A percentile compares a stretch with the other conserved stretches of the same genome.
phyloP scores from a whole-genome alignment of 2,113 vertebrate genomes.

The Aramus guarauna region DNA sequence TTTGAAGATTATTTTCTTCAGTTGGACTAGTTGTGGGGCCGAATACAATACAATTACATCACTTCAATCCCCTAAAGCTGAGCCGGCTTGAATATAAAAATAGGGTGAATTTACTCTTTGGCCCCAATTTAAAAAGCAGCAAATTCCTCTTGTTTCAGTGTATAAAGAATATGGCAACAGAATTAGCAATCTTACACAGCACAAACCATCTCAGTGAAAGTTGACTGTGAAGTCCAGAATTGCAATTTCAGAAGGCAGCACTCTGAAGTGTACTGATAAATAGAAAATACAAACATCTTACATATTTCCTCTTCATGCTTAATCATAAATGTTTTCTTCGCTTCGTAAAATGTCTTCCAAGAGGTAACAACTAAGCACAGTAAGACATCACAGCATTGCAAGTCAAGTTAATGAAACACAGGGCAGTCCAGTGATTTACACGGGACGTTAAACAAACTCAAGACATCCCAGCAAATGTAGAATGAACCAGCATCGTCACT shows the following conservation, averaged over 20 bases:
- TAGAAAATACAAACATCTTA: not conserved
- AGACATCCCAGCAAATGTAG: not conserved
- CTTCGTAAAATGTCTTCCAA: not conserved
- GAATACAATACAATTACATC: conserved; percentile 59
- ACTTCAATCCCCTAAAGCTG: conserved; percentile 66
- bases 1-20: conserved; percentile 66
- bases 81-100: conserved; percentile 63
- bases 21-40: conserved; percentile 41
- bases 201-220: conserved; percentile 47
- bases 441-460: not conserved
- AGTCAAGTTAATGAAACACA: not conserved
- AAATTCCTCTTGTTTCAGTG: conserved; percentile 60
- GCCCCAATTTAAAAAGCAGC: conserved; percentile 65
- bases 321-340: not conserved
- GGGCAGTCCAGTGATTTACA: not conserved
- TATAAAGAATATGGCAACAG: conserved; percentile 20
- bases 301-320: not conserved
- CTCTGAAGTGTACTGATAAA: conserved; percentile 35
- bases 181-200: conserved; percentile 19
- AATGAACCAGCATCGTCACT: not conserved
- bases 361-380: not conserved
- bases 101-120: conserved; percentile 65
- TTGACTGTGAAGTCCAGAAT: conserved; percentile 41
- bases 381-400: not conserved
- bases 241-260: conserved; percentile 7